Base-by-base conservation (phyloP, 2,888 invertebrate genomes). In the Zelleria hepariella region DNA sequence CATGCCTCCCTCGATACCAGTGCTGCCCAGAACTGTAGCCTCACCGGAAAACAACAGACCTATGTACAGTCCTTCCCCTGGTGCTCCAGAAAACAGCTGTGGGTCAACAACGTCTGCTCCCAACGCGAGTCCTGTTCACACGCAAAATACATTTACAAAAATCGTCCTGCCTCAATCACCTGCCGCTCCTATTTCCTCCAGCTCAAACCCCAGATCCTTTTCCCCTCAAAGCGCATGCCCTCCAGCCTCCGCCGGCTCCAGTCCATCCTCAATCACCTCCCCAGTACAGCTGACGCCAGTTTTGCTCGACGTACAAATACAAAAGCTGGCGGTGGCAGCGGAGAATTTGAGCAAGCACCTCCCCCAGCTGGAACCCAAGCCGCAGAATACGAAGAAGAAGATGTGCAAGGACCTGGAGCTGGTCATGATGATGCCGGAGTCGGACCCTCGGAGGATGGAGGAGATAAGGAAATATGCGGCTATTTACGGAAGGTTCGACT, bases 401-500 rank as follows among this genome's bases (percentile, higher is more conserved):
- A 95, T 97, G 79, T 96, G 95, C 72, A 95, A 95, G 73, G 97
- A 98, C 74, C 86, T 98, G 68, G 96, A 97, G 92, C 91, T 95
- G 78, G 95, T 98, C 65, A 95, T 99, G 91, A 92, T 94, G 68
- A 96, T 98, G 95, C 91, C 94, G 51, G 96, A 96, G 72, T 93
- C 89, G 10, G 96, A 97, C 80, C 96, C 98, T 0, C 87, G 94
- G 62, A 89, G 97, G 71, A 95, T 98, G 94, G 97, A 98, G 65
- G 96, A 97, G 80, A 96, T 98, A 61, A 91, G 98, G 73, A 95
- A 97, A 82, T 99, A 96, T 81, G 96, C 98, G 1, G 98, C 98
- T 32, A 99, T 99, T 68, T 99, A 99, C 76, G 98, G 99, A 4
- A 91, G 99, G 65, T 98, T 98, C 81, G 99, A 99, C 78, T 98